Percentiles rank a stretch among this genome's conserved stretches.
Evolutionary conservation across 2,888 invertebrate genomes (phyloP).

Genomic region (Drosophila engyochracea): DNA sequence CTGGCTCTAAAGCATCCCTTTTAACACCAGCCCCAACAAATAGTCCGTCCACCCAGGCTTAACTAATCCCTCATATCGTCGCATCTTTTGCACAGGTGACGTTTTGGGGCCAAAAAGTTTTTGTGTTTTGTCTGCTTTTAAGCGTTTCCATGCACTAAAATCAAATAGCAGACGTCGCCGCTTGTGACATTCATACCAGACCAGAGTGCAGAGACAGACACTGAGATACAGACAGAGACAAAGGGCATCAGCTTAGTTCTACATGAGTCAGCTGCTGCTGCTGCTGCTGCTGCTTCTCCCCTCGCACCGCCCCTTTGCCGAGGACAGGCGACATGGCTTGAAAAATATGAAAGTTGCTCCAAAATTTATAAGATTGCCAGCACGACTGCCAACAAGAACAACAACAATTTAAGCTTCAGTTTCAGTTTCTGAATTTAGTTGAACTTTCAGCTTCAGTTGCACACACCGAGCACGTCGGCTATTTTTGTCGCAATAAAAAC

Average conservation of each 20-base stretch:
- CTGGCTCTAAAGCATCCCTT: neutral
- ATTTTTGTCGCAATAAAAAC: conserved; percentile 69
- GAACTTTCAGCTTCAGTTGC: conserved; percentile 46
- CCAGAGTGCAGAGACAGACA: neutral
- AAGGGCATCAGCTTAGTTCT: conserved; percentile 28
- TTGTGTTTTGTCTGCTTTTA: conserved; percentile 31
- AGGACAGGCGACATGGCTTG: conserved; percentile 27
- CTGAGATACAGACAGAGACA: conserved; percentile 2
- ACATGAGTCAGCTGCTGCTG: neutral
- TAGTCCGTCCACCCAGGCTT: too few relatives aligned
- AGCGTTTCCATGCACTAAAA: conserved; percentile 47
- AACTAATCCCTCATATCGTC: conserved; percentile 16
- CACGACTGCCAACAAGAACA: conserved; percentile 20
- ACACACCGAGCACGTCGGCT: conserved; percentile 65
- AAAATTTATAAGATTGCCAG: conserved; percentile 73
- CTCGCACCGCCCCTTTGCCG: neutral
- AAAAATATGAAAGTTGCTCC: conserved; percentile 79
- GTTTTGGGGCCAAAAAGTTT: conserved; percentile 6
- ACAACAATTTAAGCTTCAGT: conserved; percentile 12
- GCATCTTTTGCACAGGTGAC: conserved; percentile 26
- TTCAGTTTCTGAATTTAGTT: conserved; percentile 39
- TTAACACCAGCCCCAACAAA: neutral
- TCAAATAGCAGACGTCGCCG: conserved; percentile 56
- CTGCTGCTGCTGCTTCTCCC: neutral
- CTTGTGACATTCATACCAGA: conserved; percentile 49